Base-by-base conservation (phyloP, 2,797 vertebrate species). In the Columba guinea region DNA sequence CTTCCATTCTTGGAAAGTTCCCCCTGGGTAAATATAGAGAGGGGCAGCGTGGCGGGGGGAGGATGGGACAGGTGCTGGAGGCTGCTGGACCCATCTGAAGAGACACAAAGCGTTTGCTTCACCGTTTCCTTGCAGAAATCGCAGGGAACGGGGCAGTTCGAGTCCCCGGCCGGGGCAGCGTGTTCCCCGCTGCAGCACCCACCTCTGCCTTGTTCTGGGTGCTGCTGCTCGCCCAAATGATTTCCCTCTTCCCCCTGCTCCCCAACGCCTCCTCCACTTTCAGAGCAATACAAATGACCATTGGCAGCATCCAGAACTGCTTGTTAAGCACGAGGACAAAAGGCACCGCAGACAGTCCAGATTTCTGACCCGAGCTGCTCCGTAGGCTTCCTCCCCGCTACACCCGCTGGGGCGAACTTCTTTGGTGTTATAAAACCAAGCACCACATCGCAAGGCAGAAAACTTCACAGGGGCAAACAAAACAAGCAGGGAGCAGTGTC, bases 1-100 rank as follows among this genome's bases (percentile, higher is more conserved):
- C 98, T 99, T 99, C 98, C 98, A 99, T 99, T 99, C 98, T 99
- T 98, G 98, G 98, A 98, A 95, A 96, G 96, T 87, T 93, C 86
- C 90, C 87, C 95, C 95, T 79, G 95, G 96, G 98, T 99, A 99
- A 98, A 98, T 98, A 98, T 99, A 99, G 99, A 98, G 97, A 97
- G 97, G 97, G 84, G 75, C 75, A 62, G 37, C 3, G 32, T 52
- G 84, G 22, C 17, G 28, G 78, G 78, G 73, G 70, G 53, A 84
- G 65, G 65, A 74, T 30, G 63, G 84, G 95, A 96, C 96, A 93
- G 90, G 90, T 95, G 94, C 78, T 35, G n/a, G 77, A 48, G 37
- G 55, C 39, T 24, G 94, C 89, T 56, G 9, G 55, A 62, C 67
- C 56, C 75, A 60, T 60, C 64, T 5, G 3, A 83, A 73, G 58